Evolutionary conservation across 2,113 vertebrate genomes (phyloP).

Genomic region (Monarcha castaneiventris): DNA sequence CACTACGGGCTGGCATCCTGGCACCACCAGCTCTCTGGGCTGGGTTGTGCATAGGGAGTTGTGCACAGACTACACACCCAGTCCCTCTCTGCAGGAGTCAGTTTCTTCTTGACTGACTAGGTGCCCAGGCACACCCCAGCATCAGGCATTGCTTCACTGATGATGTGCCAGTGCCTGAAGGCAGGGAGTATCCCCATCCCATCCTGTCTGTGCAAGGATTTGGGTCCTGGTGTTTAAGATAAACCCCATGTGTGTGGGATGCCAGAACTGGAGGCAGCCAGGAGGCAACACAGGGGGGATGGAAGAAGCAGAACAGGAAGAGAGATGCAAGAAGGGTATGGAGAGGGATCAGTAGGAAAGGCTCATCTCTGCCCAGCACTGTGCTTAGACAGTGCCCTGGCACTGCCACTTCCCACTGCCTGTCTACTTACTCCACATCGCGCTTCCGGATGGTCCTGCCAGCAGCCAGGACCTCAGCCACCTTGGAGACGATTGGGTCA

Average conservation of each 20-base stretch:
- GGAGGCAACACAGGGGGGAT: background rate
- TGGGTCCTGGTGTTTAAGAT: background rate
- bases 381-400: background rate
- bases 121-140: background rate
- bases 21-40: background rate
- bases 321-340: background rate
- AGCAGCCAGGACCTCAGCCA: conserved; percentile 91
- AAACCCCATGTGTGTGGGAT: background rate
- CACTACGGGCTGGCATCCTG: rapidly evolving
- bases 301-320: background rate
- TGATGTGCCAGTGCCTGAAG: background rate
- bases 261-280: background rate
- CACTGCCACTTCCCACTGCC: background rate
- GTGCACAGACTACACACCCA: background rate
- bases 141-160: background rate
- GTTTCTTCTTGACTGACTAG: background rate
- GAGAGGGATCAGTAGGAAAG: background rate
- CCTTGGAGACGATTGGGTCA: conserved; percentile 94
- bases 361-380: background rate
- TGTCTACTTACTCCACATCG: conserved; percentile 93
- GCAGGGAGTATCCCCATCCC: background rate
- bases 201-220: background rate
- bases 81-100: background rate
- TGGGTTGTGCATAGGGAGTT: background rate
- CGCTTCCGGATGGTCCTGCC: conserved; percentile 92